These are phyloP conservation scores for Bothrops jararaca DNA, from an alignment of 2,113 vertebrate species.

Conservation along the genomic window DNA sequence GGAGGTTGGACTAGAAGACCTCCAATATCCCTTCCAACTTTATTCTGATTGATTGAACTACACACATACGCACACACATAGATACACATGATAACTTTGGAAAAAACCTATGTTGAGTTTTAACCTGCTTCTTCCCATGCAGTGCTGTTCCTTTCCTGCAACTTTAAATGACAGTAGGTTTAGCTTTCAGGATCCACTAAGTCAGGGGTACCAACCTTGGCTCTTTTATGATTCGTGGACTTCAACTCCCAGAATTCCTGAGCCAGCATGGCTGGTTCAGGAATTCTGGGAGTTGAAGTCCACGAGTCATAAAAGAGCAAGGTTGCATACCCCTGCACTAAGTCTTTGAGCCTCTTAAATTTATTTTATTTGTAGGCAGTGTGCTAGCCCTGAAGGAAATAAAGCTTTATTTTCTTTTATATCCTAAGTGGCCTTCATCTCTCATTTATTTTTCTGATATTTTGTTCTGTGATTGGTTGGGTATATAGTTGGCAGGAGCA, in stretches of 20 bases:
- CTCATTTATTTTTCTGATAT: background rate
- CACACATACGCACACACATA: background rate
- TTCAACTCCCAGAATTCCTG: too few relatives aligned
- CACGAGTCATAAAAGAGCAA: too few relatives aligned
- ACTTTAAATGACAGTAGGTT: background rate
- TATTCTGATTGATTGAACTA: too few relatives aligned
- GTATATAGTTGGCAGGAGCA: background rate
- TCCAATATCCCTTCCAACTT: too few relatives aligned
- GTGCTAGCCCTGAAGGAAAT: background rate
- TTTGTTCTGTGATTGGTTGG: background rate
- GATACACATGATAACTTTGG: background rate
- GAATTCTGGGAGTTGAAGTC: too few relatives aligned
- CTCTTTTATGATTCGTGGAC: too few relatives aligned
- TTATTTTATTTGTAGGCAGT: background rate
- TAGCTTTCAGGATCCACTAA: background rate
- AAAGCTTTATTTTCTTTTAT: background rate
- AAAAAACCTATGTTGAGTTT: background rate
- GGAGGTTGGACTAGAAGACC: too few relatives aligned
- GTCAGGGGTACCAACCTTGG: too few relatives aligned
- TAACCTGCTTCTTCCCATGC: background rate
- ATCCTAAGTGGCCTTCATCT: background rate
- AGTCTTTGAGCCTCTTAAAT: background rate
- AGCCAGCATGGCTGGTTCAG: too few relatives aligned
- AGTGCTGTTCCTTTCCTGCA: background rate
- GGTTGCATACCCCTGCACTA: background rate